Evolutionary conservation across 1,140 invertebrate genomes (phyloP).

Genomic region (Tetragonula clypearis): DNA sequence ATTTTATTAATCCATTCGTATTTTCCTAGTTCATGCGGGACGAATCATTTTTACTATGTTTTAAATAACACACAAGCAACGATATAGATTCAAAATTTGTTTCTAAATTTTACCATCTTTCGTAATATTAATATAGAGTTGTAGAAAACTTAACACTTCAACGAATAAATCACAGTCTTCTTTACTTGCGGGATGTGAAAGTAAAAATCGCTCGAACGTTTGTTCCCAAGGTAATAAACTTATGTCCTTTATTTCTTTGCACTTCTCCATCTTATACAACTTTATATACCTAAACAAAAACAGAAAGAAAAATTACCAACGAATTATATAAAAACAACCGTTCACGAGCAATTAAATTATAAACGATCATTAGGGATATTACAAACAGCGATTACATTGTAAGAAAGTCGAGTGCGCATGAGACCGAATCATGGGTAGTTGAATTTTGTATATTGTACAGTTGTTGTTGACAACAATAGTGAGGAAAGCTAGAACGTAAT

Average conservation of each 20-base stretch:
- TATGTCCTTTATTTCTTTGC: constrained; percentile 75
- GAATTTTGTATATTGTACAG: constrained; percentile 85
- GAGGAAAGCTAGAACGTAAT: constrained; percentile 80
- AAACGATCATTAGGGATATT: neutral
- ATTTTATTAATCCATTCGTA: constrained; percentile 68
- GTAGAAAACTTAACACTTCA: constrained; percentile 83
- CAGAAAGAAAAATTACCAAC: constrained; percentile 6
- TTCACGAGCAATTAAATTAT: neutral
- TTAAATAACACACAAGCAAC: neutral
- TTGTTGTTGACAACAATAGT: constrained; percentile 80
- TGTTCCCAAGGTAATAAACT: constrained; percentile 83
- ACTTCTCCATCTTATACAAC: constrained; percentile 67
- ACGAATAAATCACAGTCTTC: constrained; percentile 84
- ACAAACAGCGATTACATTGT: constrained; percentile 81
- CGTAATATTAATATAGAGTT: constrained; percentile 75
- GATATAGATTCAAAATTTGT: neutral
- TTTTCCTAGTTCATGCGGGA: constrained; percentile 50
- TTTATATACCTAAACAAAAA: constrained; percentile 68
- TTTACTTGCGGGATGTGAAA: constrained; percentile 83
- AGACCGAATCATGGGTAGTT: constrained; percentile 83
- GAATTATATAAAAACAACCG: neutral
- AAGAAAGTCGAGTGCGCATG: constrained; percentile 81
- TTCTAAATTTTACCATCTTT: constrained; percentile 55
- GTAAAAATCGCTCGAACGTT: constrained; percentile 83
- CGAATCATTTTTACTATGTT: neutral